phyloP scores from a whole-genome alignment of 2,797 vertebrate species.

The Etheostoma nigrum region DNA sequence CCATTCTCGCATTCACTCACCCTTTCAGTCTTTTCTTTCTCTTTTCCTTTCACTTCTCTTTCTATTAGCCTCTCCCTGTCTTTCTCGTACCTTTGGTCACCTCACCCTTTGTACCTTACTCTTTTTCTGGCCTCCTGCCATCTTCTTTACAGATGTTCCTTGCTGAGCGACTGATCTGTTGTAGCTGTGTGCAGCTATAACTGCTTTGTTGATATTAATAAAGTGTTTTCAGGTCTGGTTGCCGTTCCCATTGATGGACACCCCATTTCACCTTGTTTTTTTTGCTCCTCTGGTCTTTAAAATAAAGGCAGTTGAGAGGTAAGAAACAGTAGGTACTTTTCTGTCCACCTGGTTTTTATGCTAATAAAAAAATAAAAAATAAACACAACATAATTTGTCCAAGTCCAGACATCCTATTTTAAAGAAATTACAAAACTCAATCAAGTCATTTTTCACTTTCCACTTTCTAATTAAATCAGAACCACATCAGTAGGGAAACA shows the following conservation, averaged over 20 bases:
- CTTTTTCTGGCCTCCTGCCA: conserved; percentile 16
- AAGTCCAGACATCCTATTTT: neutral
- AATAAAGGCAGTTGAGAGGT: neutral
- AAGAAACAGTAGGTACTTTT: neutral
- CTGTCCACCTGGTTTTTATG: neutral
- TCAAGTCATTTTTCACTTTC: neutral
- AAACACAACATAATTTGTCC: neutral
- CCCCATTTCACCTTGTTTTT: neutral
- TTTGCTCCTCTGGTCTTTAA: neutral
- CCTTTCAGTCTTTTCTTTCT: conserved; percentile 20
- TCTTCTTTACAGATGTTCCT: conserved; percentile 38
- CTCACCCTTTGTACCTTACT: conserved; percentile 10
- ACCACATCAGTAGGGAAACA: conserved; percentile 3
- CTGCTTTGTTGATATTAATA: conserved; percentile 15
- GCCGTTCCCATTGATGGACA: neutral
- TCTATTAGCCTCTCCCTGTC: conserved; percentile 32
- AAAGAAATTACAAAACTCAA: neutral
- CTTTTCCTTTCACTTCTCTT: conserved; percentile 24
- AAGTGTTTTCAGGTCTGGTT: conserved; percentile 5
- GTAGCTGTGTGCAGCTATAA: neutral
- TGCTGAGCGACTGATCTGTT: conserved; percentile 29
- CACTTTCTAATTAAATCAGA: neutral
- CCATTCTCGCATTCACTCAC: conserved; percentile 34
- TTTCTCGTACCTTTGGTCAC: conserved; percentile 3
- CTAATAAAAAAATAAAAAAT: neutral